Evolutionary conservation across 1,140 invertebrate genomes (phyloP), one percentile per base, ranked within the genome.

Genomic region (Xylocopa sonorina): DNA sequence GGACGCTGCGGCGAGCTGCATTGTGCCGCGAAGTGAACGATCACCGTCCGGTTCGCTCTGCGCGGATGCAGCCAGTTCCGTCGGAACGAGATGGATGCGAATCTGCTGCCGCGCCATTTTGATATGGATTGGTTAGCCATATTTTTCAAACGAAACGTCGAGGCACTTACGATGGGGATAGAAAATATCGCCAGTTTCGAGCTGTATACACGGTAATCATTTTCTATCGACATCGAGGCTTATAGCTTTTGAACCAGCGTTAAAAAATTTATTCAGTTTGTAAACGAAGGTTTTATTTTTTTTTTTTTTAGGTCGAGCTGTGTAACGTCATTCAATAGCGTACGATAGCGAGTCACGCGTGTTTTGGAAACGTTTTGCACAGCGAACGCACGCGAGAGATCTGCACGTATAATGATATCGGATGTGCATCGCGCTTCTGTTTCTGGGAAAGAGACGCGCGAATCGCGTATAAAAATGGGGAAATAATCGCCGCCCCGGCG

Each of bases 401-500:
- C 2, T 16, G 27, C 46, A 29, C 32, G 32, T 21, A 48, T 63
- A 74, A 74, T 74, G 9, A n/a, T 12, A 32, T 24, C 27, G 43
- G 0, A 2, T 10, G 18, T 27, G 3, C 2, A 27, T n/a, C 10
- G 10, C n/a, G 27, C 41, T 58, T 74, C 51, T 21, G 1, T 12
- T 58, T 74, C 51, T 21, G 1, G 5, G 46, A 34, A 27, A 64
- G 18, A 5, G n/a, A 64, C 16, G 48, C 38, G n/a, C 32, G 18
- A 62, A 62, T 72, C 16, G 18, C 29, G n/a, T 51, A 64, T 21
- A 38, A 63, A 74, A 74, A 74, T 41, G 32, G 63, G 3, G 16
- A 16, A 64, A 64, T 12, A 46, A 38, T 53, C 48, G 34, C 1
- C 3, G 41, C n/a, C n/a, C 21, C 9, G 41, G n/a, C 34, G 46